phyloP scores from a whole-genome alignment of 2,888 invertebrate species.

The Scaptomyza cyrtandrae region DNA sequence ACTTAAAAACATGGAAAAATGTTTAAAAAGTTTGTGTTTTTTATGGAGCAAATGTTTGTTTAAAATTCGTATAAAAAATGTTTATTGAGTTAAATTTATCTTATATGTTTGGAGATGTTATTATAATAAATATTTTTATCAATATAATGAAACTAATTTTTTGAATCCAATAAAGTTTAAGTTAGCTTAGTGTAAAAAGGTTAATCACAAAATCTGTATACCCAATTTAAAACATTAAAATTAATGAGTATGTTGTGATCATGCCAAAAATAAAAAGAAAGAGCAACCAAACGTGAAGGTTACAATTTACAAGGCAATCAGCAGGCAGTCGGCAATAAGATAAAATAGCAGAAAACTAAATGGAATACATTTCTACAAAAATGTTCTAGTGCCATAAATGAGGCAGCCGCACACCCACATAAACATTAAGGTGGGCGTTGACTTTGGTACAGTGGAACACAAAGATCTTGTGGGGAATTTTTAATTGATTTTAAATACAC shows the following conservation, averaged over 20 bases:
- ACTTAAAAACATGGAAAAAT: not conserved
- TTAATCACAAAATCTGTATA: not conserved
- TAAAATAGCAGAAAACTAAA: conserved; percentile 54
- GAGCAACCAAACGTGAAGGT: conserved; percentile 65
- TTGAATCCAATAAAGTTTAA: not conserved
- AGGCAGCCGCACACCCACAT: conserved; percentile 60
- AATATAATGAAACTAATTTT: too few relatives aligned
- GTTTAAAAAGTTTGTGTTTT: too few relatives aligned
- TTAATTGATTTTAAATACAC: not conserved
- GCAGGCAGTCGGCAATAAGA: conserved; percentile 41
- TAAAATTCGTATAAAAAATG: too few relatives aligned
- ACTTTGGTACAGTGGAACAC: conserved; percentile 57
- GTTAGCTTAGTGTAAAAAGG: too few relatives aligned
- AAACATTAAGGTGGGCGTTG: conserved; percentile 32
- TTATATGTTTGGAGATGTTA: not conserved
- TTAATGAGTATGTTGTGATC: conserved; percentile 5
- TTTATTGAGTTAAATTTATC: too few relatives aligned
- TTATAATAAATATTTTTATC: not conserved
- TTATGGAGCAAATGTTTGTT: too few relatives aligned
- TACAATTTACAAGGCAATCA: conserved; percentile 70
- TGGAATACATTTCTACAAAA: conserved; percentile 53
- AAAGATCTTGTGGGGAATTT: conserved; percentile 12
- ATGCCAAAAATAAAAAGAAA: conserved; percentile 30
- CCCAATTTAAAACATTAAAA: not conserved
- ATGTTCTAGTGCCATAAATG: conserved; percentile 62